Evolutionary conservation across 2,797 vertebrate genomes (phyloP).

Genomic region (Apogon talboti): DNA sequence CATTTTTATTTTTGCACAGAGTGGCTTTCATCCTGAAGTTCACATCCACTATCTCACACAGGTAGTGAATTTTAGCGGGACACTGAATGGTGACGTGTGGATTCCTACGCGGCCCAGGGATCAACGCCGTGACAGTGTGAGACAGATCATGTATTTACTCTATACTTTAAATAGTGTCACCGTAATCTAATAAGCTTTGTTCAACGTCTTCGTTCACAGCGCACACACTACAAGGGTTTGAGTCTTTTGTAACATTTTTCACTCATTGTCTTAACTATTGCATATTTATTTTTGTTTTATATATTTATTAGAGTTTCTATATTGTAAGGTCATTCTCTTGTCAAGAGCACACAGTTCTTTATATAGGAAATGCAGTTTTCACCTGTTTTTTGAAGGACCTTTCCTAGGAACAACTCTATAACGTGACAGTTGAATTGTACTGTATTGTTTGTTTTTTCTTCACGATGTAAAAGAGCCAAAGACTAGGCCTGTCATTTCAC

Average conservation of each 20-base stretch:
- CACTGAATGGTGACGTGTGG: constrained; percentile 55
- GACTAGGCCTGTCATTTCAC: constrained; percentile 50
- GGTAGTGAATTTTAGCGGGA: constrained; percentile 42
- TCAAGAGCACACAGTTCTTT: constrained; percentile 60
- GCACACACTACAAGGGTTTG: constrained; percentile 47
- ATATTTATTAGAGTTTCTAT: constrained; percentile 86
- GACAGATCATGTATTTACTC: constrained; percentile 30
- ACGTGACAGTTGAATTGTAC: constrained; percentile 46
- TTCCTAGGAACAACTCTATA: constrained; percentile 44
- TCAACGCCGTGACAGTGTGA: constrained; percentile 17
- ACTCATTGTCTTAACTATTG: constrained; percentile 77
- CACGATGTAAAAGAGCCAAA: constrained; percentile 65
- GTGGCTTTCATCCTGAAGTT: constrained; percentile 84
- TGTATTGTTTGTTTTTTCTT: constrained; percentile 28
- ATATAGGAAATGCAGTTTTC: constrained; percentile 62
- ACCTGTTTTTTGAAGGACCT: constrained; percentile 45
- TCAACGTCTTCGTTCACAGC: constrained; percentile 49
- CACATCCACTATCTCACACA: constrained; percentile 39
- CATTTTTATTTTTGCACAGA: constrained; percentile 83
- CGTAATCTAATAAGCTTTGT: constrained; percentile 42
- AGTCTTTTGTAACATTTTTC: constrained; percentile 65
- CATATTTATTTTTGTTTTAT: constrained; percentile 76
- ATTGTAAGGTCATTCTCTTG: constrained; percentile 67
- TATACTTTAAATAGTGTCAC: constrained; percentile 41
- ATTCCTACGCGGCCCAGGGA: constrained; percentile 9